phyloP scores from a whole-genome alignment of 2,888 invertebrate genomes.

The Nesidiocoris tenuis region DNA sequence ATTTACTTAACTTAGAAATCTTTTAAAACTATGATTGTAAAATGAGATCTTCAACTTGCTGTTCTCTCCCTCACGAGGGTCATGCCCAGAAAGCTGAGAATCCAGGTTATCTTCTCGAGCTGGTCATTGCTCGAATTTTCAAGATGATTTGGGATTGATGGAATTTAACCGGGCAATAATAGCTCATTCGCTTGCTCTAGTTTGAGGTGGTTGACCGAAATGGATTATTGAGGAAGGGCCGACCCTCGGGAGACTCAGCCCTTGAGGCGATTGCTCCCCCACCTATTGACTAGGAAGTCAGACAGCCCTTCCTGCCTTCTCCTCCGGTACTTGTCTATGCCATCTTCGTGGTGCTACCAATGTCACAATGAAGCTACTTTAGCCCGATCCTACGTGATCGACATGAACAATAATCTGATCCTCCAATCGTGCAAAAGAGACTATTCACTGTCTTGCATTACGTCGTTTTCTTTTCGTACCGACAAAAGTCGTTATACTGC shows the following conservation, averaged over 20 bases:
- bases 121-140: no score
- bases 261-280: not conserved
- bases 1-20: no score
- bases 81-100: no score
- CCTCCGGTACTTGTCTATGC: not conserved
- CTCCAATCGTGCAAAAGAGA: slow-evolving; percentile 7
- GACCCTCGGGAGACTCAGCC: not conserved
- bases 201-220: not conserved
- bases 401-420: slow-evolving; percentile 4
- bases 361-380: not conserved
- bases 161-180: not conserved
- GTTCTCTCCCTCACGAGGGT: no score
- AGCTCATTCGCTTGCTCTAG: not conserved
- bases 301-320: not conserved
- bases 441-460: slow-evolving; percentile 35
- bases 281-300: not conserved
- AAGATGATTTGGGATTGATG: no score
- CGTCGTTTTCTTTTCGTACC: slow-evolving; percentile 22
- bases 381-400: slow-evolving; percentile 20
- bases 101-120: no score
- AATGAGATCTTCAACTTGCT: no score
- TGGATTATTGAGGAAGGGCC: not conserved
- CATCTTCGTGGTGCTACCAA: not conserved
- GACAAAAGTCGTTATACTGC: slow-evolving; percentile 9
- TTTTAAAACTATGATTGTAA: no score